Conservation (phyloP, 2,888 invertebrate species). For the Omphaloscelis lunosa region DNA sequence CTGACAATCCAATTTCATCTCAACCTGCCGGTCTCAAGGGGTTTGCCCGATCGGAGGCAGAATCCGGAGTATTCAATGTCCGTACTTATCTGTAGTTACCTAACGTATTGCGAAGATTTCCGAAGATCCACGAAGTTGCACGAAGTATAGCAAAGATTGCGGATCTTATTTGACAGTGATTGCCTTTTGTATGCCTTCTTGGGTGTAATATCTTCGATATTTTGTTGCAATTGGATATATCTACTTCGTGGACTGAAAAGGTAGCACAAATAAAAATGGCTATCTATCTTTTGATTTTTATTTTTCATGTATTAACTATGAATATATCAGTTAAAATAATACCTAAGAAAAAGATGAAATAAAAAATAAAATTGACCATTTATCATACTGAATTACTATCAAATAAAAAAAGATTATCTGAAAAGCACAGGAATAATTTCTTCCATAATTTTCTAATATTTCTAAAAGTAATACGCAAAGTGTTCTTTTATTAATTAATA, state of each 20-base stretch:
- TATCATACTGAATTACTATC: too few species aligned
- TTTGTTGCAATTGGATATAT: conserved; percentile 10
- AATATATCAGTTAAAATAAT: background rate
- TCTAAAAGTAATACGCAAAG: background rate
- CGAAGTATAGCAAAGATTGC: conserved; percentile 37
- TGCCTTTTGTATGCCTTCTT: conserved; percentile 40
- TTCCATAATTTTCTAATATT: background rate
- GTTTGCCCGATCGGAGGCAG: conserved; percentile 52
- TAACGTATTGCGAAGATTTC: conserved; percentile 52
- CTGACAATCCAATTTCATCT: conserved; percentile 76
- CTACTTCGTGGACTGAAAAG: background rate
- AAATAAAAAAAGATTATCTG: too few species aligned
- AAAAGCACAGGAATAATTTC: too few species aligned
- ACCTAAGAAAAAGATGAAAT: background rate
- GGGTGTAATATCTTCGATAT: conserved; percentile 14
- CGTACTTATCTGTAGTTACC: conserved; percentile 49
- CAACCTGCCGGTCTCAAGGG: conserved; percentile 65
- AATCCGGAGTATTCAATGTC: conserved; percentile 58
- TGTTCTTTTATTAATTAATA: conserved; percentile 1
- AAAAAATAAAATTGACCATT: background rate
- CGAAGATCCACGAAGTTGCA: conserved; percentile 36
- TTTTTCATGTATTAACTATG: too few species aligned
- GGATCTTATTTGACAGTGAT: conserved; percentile 40
- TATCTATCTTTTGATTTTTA: background rate
- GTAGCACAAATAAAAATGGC: background rate